Conservation (phyloP, 1,140 invertebrate species). For the Cydia strobilella region DNA sequence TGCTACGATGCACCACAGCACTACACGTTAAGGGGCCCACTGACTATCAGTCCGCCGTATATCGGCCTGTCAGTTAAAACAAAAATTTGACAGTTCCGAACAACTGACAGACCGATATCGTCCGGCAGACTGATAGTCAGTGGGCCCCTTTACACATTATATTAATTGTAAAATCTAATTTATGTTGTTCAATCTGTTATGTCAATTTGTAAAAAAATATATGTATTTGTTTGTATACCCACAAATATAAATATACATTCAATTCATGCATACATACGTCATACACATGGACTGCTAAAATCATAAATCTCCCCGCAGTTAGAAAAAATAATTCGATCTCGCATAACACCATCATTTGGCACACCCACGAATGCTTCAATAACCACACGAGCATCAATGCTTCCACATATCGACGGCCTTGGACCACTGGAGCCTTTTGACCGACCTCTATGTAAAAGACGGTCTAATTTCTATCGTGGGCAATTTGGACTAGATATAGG, state of each 20-base stretch:
- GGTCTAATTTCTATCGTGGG: slow-evolving; percentile 3
- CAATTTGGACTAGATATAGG: neutral
- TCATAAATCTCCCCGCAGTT: neutral
- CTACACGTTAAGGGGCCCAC: neutral
- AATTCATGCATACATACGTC: too few relatives aligned
- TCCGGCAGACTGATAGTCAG: too few relatives aligned
- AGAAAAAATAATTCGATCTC: slow-evolving; percentile 35
- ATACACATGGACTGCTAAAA: neutral
- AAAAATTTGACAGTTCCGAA: too few relatives aligned
- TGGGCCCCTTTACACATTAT: too few relatives aligned
- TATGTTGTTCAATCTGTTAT: too few relatives aligned
- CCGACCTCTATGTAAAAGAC: slow-evolving; percentile 15
- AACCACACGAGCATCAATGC: neutral
- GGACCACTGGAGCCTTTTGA: neutral
- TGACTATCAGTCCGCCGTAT: too few relatives aligned
- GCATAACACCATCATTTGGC: slow-evolving; percentile 39
- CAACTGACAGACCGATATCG: too few relatives aligned
- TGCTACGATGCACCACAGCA: neutral
- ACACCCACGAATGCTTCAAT: slow-evolving; percentile 34
- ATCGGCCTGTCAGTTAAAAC: too few relatives aligned
- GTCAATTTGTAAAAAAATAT: too few relatives aligned
- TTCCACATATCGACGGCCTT: slow-evolving; percentile 14
- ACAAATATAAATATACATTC: too few relatives aligned
- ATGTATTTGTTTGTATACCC: too few relatives aligned
- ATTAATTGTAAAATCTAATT: too few relatives aligned